A percentile compares a stretch with the other conserved stretches of the same genome.
Conservation (phyloP, 2,888 invertebrate genomes). For the Ophion obscuratus region DNA sequence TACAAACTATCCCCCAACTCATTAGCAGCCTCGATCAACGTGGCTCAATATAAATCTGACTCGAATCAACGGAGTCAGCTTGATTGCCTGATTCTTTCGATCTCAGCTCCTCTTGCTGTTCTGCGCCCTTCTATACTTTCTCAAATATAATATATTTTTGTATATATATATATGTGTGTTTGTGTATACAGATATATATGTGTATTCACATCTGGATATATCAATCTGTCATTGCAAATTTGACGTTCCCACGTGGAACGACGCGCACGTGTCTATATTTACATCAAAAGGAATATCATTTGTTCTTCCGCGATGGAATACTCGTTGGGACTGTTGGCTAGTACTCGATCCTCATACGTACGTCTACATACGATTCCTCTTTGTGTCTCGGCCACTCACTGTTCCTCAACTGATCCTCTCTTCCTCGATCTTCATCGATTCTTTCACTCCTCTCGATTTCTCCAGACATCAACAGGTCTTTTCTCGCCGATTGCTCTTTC, state of each 20-base stretch:
- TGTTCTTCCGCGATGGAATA: slow-evolving; percentile 48
- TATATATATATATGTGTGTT: slow-evolving; percentile 24
- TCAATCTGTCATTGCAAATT: slow-evolving; percentile 43
- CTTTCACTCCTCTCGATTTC: too few species aligned
- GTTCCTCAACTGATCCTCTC: background rate
- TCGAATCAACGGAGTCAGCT: slow-evolving; percentile 56
- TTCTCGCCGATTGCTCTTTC: too few species aligned
- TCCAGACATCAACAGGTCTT: too few species aligned
- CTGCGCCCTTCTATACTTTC: slow-evolving; percentile 16
- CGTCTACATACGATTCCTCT: slow-evolving; percentile 13
- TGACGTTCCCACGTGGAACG: slow-evolving; percentile 43
- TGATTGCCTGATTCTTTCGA: slow-evolving; percentile 10
- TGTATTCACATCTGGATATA: slow-evolving; percentile 46
- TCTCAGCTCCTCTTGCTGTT: slow-evolving; percentile 5
- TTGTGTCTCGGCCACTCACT: slow-evolving; percentile 15
- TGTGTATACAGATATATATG: slow-evolving; percentile 29
- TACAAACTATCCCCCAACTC: slow-evolving; percentile 51
- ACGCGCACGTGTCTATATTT: slow-evolving; percentile 60
- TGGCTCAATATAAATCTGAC: slow-evolving; percentile 59
- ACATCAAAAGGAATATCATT: slow-evolving; percentile 54
- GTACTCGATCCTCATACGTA: slow-evolving; percentile 37
- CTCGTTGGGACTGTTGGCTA: slow-evolving; percentile 54
- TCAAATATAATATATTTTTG: slow-evolving; percentile 37
- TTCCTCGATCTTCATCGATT: too few species aligned
- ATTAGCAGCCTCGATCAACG: slow-evolving; percentile 65